phyloP scores from a whole-genome alignment of 2,888 invertebrate genomes.

The Dione vanillae region DNA sequence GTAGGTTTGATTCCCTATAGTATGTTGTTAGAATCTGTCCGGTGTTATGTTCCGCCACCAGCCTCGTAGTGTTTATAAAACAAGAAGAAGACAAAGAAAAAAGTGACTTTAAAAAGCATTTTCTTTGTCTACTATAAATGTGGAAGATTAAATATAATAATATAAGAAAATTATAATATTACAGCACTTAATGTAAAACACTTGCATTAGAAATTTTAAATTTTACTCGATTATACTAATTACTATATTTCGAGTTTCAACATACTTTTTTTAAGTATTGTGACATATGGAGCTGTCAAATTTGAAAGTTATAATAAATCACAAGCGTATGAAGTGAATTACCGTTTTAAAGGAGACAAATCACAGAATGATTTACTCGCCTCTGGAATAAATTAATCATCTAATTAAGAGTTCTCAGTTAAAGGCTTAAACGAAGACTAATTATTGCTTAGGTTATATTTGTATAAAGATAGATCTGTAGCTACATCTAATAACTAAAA shows the following conservation, averaged over 20 bases:
- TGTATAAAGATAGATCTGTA: slow-evolving; percentile 3
- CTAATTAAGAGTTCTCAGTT: slow-evolving; percentile 48
- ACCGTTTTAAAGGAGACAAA: slow-evolving; percentile 42
- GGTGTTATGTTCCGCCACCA: neutral
- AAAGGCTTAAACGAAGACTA: slow-evolving; percentile 48
- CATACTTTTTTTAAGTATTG: neutral
- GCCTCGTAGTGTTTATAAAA: too few relatives aligned
- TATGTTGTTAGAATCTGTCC: too few relatives aligned
- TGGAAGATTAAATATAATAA: too few relatives aligned
- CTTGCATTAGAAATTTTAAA: too few relatives aligned
- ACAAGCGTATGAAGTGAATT: slow-evolving; percentile 22
- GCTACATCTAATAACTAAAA: neutral
- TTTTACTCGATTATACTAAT: too few relatives aligned
- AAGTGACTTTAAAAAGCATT: too few relatives aligned
- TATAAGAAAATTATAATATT: too few relatives aligned
- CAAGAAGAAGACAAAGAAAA: too few relatives aligned
- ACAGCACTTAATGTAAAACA: too few relatives aligned
- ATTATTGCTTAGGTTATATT: slow-evolving; percentile 36
- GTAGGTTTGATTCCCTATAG: too few relatives aligned
- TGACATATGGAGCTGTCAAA: neutral
- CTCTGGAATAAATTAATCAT: slow-evolving; percentile 48
- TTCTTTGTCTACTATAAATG: too few relatives aligned
- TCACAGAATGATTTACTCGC: slow-evolving; percentile 38
- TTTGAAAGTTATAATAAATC: slow-evolving; percentile 20
- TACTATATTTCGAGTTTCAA: too few relatives aligned